Evolutionary conservation across 2,113 vertebrate genomes (phyloP).

Genomic region (Chloropsis hardwickii): DNA sequence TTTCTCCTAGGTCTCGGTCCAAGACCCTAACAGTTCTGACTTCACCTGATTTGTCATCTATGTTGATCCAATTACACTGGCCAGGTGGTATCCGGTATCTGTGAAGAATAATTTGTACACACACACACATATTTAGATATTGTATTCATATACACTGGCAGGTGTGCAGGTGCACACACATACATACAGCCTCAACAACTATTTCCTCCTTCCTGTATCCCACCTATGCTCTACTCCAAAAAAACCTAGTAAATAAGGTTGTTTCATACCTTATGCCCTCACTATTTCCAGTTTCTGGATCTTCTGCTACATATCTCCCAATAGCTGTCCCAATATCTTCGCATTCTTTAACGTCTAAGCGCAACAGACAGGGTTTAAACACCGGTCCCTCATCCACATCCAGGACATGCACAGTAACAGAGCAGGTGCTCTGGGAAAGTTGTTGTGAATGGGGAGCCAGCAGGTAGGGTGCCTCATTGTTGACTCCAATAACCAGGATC

Average conservation of each 20-base stretch:
- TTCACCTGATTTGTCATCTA: slow-evolving; percentile 74
- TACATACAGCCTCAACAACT: neutral
- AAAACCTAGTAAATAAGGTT: neutral
- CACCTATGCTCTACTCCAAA: neutral
- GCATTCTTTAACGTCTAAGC: slow-evolving; percentile 77
- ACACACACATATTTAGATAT: neutral
- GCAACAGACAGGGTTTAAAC: slow-evolving; percentile 72
- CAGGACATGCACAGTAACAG: slow-evolving; percentile 72
- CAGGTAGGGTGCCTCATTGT: slow-evolving; percentile 78
- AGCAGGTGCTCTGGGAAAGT: slow-evolving; percentile 65
- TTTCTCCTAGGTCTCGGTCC: slow-evolving; percentile 81
- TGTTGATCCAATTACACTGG: slow-evolving; percentile 79
- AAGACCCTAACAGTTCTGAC: slow-evolving; percentile 79
- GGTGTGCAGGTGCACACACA: rapidly evolving
- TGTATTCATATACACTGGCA: neutral
- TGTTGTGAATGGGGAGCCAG: slow-evolving; percentile 50
- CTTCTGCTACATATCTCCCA: slow-evolving; percentile 74
- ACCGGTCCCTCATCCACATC: slow-evolving; percentile 84
- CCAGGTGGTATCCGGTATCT: slow-evolving; percentile 83
- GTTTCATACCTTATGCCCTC: slow-evolving; percentile 78
- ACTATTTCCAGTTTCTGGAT: slow-evolving; percentile 82
- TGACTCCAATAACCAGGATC: slow-evolving; percentile 74
- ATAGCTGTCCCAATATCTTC: slow-evolving; percentile 68
- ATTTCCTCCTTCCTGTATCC: neutral
- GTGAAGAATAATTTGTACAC: neutral